Conservation (phyloP, 2,888 invertebrate species). For the Melanchra persicariae region DNA sequence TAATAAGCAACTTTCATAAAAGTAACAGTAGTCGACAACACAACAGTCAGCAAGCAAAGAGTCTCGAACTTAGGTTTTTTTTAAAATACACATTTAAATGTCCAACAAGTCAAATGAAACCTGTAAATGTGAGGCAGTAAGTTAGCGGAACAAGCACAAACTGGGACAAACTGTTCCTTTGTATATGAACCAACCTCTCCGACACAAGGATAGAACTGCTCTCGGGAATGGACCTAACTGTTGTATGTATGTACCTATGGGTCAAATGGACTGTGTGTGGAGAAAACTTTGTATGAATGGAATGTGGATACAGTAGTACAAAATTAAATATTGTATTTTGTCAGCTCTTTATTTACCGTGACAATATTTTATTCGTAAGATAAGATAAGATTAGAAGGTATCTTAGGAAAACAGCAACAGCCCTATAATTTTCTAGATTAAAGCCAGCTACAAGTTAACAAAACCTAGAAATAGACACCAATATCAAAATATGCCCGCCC, state of each 20-base stretch:
- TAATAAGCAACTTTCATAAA: no score
- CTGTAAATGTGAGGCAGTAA: slow-evolving; percentile 27
- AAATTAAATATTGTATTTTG: not conserved
- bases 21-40: no score
- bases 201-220: not conserved
- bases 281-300: slow-evolving; percentile 6
- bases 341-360: not conserved
- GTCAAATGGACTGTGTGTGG: slow-evolving; percentile 9
- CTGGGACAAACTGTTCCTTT: slow-evolving; percentile 37
- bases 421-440: not conserved
- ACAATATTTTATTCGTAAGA: not conserved
- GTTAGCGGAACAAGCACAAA: slow-evolving; percentile 37
- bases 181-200: not conserved
- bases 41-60: no score
- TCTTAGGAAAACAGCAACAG: not conserved
- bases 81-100: slow-evolving; percentile 11
- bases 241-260: not conserved
- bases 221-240: slow-evolving; percentile 3
- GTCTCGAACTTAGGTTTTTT: no score
- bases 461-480: not conserved
- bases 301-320: not conserved
- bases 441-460: not conserved
- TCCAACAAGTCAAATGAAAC: slow-evolving; percentile 35
- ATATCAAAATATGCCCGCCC: no score
- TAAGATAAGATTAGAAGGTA: not conserved